These are phyloP conservation scores for Pao palembangensis DNA, from an alignment of 2,113 vertebrate genomes.

Conservation along the genomic window DNA sequence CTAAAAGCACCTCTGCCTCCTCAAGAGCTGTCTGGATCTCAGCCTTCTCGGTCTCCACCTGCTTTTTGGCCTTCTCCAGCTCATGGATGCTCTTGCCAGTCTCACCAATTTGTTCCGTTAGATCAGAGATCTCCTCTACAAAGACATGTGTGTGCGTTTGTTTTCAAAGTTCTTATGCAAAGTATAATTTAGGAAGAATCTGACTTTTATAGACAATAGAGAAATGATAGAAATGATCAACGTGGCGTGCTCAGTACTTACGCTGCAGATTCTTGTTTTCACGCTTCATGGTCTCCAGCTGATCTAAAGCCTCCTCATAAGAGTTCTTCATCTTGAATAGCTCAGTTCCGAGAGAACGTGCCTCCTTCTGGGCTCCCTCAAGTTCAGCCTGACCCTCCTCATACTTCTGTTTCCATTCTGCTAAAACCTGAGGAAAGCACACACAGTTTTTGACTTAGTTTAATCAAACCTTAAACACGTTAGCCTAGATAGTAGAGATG, in stretches of 20 bases:
- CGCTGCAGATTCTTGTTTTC: slow-evolving; percentile 60
- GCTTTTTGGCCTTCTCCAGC: slow-evolving; percentile 51
- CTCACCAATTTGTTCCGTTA: slow-evolving; percentile 46
- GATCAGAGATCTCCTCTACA: slow-evolving; percentile 54
- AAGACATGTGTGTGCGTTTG: slow-evolving; percentile 2
- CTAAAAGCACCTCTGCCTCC: slow-evolving; percentile 51
- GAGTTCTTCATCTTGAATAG: slow-evolving; percentile 62
- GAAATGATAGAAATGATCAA: too few relatives aligned
- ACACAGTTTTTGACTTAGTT: neutral
- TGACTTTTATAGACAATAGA: neutral
- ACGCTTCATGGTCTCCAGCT: slow-evolving; percentile 50
- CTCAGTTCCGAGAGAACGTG: slow-evolving; percentile 70
- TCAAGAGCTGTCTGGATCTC: slow-evolving; percentile 51
- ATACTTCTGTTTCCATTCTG: slow-evolving; percentile 56
- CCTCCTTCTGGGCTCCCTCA: slow-evolving; percentile 77
- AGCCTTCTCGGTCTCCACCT: slow-evolving; percentile 44
- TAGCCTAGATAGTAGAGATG: neutral
- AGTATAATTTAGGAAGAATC: neutral
- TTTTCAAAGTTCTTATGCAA: neutral
- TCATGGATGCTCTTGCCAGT: slow-evolving; percentile 43
- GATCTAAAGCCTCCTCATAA: slow-evolving; percentile 53
- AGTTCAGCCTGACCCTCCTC: slow-evolving; percentile 73
- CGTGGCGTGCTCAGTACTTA: slow-evolving; percentile 6
- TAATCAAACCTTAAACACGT: neutral
- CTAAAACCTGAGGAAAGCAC: slow-evolving; percentile 32